Evolutionary conservation across 2,113 vertebrate species (phyloP).

Genomic region (Steatornis caripensis): DNA sequence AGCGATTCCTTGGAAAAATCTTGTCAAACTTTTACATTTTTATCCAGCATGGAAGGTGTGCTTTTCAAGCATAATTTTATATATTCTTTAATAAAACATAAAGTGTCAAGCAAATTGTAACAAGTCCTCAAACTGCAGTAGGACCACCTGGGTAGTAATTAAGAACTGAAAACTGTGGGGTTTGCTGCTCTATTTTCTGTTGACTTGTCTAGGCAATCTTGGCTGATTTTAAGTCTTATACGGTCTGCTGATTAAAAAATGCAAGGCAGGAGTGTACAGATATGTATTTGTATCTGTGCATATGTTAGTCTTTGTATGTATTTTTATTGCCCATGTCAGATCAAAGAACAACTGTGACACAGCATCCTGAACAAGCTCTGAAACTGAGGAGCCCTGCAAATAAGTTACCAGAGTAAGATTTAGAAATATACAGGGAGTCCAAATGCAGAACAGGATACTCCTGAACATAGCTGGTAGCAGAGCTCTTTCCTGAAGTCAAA

Average conservation of each 20-base stretch:
- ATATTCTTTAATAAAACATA: background rate
- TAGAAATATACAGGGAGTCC: background rate
- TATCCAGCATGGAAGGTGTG: background rate
- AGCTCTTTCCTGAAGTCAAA: background rate
- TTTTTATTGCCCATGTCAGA: background rate
- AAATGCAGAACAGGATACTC: background rate
- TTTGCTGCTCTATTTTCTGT: background rate
- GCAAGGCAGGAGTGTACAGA: accelerated
- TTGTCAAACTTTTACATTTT: background rate
- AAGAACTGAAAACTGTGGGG: background rate
- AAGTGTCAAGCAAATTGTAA: background rate
- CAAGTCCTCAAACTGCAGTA: background rate
- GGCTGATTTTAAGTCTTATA: background rate
- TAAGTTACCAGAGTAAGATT: background rate
- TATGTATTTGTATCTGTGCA: background rate
- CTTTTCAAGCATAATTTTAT: background rate
- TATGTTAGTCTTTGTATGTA: background rate
- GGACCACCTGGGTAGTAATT: background rate
- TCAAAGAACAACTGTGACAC: background rate
- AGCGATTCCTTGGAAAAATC: background rate
- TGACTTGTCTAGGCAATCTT: background rate
- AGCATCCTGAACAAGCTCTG: background rate
- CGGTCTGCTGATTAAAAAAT: background rate
- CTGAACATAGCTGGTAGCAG: background rate
- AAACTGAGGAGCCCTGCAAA: background rate